These are phyloP conservation scores for Maniola jurtina DNA, from an alignment of 1,140 invertebrate species.

Conservation along the genomic window DNA sequence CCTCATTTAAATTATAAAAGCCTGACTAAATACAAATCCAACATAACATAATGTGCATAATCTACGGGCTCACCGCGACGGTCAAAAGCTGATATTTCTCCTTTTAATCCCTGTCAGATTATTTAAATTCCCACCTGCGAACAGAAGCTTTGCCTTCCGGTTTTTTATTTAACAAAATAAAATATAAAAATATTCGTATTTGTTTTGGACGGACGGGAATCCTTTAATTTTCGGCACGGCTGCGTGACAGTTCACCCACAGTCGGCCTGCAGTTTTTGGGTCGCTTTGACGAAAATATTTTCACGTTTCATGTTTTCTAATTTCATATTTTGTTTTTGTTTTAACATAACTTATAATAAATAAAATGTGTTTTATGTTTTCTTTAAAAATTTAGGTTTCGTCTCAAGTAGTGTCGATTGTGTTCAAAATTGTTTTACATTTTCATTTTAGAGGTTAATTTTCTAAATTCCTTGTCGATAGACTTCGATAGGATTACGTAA, in stretches of 20 bases:
- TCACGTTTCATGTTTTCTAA: constrained; percentile 46
- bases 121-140: constrained; percentile 79
- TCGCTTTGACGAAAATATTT: constrained; percentile 64
- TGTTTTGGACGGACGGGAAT: constrained; percentile 75
- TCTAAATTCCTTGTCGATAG: too few species aligned
- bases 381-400: too few species aligned
- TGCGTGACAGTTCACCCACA: constrained; percentile 62
- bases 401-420: too few species aligned
- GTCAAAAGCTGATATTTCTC: constrained; percentile 77
- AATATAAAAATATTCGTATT: constrained; percentile 78
- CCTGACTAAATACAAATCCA: constrained; percentile 58
- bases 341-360: constrained; percentile 19
- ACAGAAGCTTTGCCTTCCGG: constrained; percentile 55
- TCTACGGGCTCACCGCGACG: constrained; percentile 59
- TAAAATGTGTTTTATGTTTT: not conserved
- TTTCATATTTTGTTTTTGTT: constrained; percentile 48
- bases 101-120: constrained; percentile 78
- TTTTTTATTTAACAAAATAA: constrained; percentile 77
- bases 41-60: constrained; percentile 69
- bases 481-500: too few species aligned
- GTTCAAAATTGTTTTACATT: too few species aligned
- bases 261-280: constrained; percentile 60
- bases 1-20: constrained; percentile 71
- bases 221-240: constrained; percentile 75
- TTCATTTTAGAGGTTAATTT: too few species aligned